Base-by-base conservation (phyloP, 2,797 vertebrate genomes). In the Benthosema pterotum region DNA sequence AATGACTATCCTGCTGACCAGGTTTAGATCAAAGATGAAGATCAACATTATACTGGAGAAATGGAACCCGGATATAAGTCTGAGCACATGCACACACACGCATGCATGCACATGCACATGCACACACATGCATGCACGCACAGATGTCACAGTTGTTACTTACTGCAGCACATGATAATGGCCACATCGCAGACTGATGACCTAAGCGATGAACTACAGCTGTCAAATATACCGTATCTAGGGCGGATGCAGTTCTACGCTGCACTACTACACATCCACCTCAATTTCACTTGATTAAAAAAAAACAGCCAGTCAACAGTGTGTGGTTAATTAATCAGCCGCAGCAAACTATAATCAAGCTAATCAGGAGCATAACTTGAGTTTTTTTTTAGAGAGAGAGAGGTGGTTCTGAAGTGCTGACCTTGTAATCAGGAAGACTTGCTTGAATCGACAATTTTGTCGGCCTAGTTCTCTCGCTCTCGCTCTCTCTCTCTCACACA, bases 71-170 rank as follows among this genome's bases (percentile, higher is more conserved):
- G 32, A 38, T 8, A 38, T 38, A 38, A n/a, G 32, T 14, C n/a
- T 16, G 53, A 16, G 11, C 32, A 60, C 62, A 70, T 38, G 60
- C 28, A 50, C 56, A 62, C 67, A 71, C 74, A 55, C 67, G 4
- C 4, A 11, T 13, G 3, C 46, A 52, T 56, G 68, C 42, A 63
- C 56, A 80, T 45, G 64, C 45, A 63, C 32, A 60, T 60, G 68
- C 42, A 63, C 28, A 50, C 56, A 62, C 67, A 71, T 73, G 52
- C 67, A 8, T 2, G 6, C 17, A 6, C 56, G 60, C 67, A 72
- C 74, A 55, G 68, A 75, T 83, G 78, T 80, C 78, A 77, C 77
- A 82, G 78, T 69, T 77, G 72, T 72, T 67, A 60, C 50, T 72
- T 67, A 60, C 50, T 43, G 69, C 58, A 6, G 72, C 80, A 9